Conservation (phyloP, 2,888 invertebrate genomes). For the Thereva unica region DNA sequence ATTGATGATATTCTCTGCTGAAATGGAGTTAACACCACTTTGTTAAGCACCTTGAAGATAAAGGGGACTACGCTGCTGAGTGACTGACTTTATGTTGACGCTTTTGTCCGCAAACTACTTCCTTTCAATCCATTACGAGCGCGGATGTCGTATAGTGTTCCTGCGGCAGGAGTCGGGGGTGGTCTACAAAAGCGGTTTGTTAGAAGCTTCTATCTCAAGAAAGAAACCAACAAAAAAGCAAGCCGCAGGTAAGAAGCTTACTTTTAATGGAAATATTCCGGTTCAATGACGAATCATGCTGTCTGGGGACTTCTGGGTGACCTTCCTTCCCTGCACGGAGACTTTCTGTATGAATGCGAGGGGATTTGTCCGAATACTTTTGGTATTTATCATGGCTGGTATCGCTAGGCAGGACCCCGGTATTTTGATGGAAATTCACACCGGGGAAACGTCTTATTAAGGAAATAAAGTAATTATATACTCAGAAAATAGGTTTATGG, state of each 20-base stretch:
- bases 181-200: too few species aligned
- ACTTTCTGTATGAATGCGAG: constrained; percentile 1
- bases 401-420: not conserved
- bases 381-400: not conserved
- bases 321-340: constrained; percentile 19
- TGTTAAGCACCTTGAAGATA: constrained; percentile 1
- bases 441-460: constrained; percentile 19
- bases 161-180: too few species aligned
- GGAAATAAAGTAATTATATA: not conserved
- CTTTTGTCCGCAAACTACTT: not conserved
- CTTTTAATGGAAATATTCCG: constrained; percentile 36
- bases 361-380: not conserved
- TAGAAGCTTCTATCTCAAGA: too few species aligned
- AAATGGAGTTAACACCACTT: not conserved
- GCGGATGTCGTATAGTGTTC: too few species aligned
- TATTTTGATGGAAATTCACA: constrained; percentile 15
- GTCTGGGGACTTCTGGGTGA: constrained; percentile 18
- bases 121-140: too few species aligned
- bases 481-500: not conserved
- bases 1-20: constrained; percentile 8
- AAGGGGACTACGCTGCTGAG: not conserved
- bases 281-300: constrained; percentile 29
- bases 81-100: not conserved
- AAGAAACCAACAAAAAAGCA: not conserved
- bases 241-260: constrained; percentile 36